These are phyloP conservation scores for Alethe castanea DNA, from an alignment of 2,113 vertebrate species.

Conservation along the genomic window DNA sequence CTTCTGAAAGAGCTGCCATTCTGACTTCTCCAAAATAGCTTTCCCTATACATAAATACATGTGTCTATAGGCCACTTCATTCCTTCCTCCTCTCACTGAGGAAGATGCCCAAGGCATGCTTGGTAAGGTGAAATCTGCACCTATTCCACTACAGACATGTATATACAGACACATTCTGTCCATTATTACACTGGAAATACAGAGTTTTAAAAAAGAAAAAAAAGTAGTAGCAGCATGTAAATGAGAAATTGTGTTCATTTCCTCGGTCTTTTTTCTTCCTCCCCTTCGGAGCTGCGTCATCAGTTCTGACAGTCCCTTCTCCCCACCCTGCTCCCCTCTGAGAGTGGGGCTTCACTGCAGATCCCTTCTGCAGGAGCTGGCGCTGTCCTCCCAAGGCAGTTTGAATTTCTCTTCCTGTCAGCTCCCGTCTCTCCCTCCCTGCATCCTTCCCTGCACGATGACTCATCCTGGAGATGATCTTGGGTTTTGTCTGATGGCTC, in stretches of 20 bases:
- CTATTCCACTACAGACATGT: neutral
- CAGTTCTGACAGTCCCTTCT: neutral
- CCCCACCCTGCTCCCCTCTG: neutral
- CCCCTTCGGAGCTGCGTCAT: neutral
- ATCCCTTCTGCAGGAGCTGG: neutral
- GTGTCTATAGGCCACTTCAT: neutral
- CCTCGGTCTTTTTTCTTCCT: neutral
- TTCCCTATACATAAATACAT: neutral
- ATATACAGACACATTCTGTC: neutral
- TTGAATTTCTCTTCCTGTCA: neutral
- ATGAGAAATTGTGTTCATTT: neutral
- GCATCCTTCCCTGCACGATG: neutral
- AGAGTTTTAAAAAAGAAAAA: neutral
- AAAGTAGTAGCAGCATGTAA: constrained; percentile 35
- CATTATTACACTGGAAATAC: neutral
- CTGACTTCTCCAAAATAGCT: neutral
- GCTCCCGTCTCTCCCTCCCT: neutral
- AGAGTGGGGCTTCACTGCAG: neutral
- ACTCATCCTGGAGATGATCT: constrained; percentile 37
- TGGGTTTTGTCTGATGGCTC: neutral
- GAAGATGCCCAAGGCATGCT: constrained; percentile 17
- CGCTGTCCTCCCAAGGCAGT: neutral
- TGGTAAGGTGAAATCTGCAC: neutral
- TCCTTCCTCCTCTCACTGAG: neutral
- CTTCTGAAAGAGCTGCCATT: neutral